Evolutionary conservation across 2,888 invertebrate genomes (phyloP).

Genomic region (Pasiphila rectangulata): DNA sequence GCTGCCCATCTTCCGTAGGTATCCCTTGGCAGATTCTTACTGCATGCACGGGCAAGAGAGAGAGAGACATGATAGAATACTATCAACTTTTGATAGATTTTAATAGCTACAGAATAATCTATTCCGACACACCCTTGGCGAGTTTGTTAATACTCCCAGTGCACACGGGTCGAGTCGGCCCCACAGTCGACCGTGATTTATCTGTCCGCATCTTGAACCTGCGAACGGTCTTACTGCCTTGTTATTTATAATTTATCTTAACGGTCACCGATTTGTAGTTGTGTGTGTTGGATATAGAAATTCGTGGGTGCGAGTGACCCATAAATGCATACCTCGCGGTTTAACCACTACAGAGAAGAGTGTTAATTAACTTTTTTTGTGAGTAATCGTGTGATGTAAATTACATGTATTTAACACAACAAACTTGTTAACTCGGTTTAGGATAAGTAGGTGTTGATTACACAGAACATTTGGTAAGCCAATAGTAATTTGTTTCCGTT

Average conservation of each 20-base stretch:
- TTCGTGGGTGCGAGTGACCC: slow-evolving; percentile 42
- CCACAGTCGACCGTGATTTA: slow-evolving; percentile 66
- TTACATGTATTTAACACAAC: slow-evolving; percentile 33
- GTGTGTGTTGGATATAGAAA: slow-evolving; percentile 41
- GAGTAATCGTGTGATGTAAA: slow-evolving; percentile 34
- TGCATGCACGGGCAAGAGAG: no score
- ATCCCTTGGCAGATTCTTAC: no score
- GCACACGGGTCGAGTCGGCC: slow-evolving; percentile 45
- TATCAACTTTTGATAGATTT: no score
- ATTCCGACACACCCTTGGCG: no score
- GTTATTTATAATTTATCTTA: slow-evolving; percentile 81
- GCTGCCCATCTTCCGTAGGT: no score
- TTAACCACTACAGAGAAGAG: slow-evolving; percentile 41
- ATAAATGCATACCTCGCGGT: no score
- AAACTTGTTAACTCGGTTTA: slow-evolving; percentile 19
- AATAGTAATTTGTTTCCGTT: slow-evolving; percentile 1
- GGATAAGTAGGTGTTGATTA: slow-evolving; percentile 25
- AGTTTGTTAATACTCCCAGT: slow-evolving; percentile 67
- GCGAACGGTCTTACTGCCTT: slow-evolving; percentile 78
- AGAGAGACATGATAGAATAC: no score
- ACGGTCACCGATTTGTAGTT: slow-evolving; percentile 74
- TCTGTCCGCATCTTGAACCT: slow-evolving; percentile 74
- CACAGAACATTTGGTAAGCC: slow-evolving; percentile 9
- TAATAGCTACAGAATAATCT: no score
- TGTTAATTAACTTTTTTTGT: slow-evolving; percentile 44